Base-by-base conservation (phyloP, 2,113 vertebrate species). In the Thalassarche chlororhynchos region DNA sequence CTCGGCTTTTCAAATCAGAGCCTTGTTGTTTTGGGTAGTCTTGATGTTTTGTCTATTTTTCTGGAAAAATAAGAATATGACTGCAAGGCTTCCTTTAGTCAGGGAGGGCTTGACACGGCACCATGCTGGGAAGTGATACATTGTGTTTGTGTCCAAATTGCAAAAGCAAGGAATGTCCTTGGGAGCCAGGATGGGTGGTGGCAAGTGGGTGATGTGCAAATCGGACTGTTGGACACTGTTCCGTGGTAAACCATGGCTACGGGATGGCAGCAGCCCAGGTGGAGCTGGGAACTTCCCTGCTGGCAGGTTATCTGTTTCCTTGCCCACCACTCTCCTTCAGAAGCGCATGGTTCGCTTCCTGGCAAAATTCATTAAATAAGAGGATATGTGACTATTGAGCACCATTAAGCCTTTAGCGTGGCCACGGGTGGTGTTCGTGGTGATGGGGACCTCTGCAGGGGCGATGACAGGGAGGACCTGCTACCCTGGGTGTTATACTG, bases 31-130 rank as follows among this genome's bases (percentile, higher is more conserved):
- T 40, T 25, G 36, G 24, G 26, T 23, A 20, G 52, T 36, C 40
- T 71, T 42, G 25, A 21, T 23, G 24, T 49, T 61, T 78, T 54
- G 15, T 65, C 26, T 25, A 4, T 44, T 14, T 78, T 51, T 12
- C 32, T 44, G 55, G 15, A 23, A 10, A 44, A 54, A 46, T 14
- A 52, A 58, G 44, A 55, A 23, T 6, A 14, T 28, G 21, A 25
- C 46, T 54, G 25, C 8, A 24, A 58, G 34, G 52, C 12, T 38
- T 31, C 36, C 28, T 44, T 38, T 34, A 17, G 58, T 9, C 32
- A 24, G 12, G 44, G 52, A 57, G 26, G 7, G n/a, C 19, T n/a
- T 31, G 60, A 8, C 13, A 14, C 6, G 0, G n/a, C 0, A 1
- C 46, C 1, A 2, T 19, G 52, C 36, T 52, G 54, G 38, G 54